Percentiles rank a stretch among this genome's conserved stretches.
phyloP scores from a whole-genome alignment of 2,797 vertebrate genomes.

The Coendou prehensilis region DNA sequence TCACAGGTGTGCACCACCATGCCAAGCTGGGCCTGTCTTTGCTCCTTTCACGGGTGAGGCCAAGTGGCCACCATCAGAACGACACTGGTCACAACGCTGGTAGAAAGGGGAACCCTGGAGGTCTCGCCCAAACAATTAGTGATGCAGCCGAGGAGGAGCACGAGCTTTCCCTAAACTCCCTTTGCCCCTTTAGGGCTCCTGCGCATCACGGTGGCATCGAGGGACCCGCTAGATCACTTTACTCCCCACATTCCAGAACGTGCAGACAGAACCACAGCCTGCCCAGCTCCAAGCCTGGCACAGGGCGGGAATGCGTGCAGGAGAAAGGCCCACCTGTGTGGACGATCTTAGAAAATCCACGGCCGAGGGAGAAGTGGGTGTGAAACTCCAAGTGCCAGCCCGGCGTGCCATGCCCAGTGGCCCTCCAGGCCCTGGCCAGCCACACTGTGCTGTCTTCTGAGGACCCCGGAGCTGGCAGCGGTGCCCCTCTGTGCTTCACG shows the following conservation, averaged over 20 bases:
- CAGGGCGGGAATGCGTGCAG: background rate
- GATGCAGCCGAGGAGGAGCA: fast-evolving
- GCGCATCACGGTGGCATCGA: fast-evolving
- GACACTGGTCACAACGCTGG: background rate
- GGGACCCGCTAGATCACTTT: background rate
- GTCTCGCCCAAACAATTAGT: background rate
- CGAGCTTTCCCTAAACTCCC: background rate
- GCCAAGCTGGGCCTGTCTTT: background rate
- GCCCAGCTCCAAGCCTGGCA: background rate
- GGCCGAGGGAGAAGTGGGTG: background rate
- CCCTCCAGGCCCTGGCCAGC: background rate
- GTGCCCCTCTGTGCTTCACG: background rate
- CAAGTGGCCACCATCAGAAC: background rate
- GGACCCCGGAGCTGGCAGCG: background rate
- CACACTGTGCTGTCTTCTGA: slow-evolving; percentile 48
- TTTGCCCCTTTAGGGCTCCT: background rate
- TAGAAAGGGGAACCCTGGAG: background rate
- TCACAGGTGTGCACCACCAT: background rate
- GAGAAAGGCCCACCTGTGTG: background rate
- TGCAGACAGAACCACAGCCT: background rate
- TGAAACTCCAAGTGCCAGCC: background rate
- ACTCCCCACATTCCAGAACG: background rate
- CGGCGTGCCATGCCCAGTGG: background rate
- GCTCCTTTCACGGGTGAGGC: background rate
- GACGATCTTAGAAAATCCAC: background rate